These are phyloP conservation scores for Macrosiphum euphorbiae DNA, from an alignment of 2,888 invertebrate genomes.

Conservation along the genomic window DNA sequence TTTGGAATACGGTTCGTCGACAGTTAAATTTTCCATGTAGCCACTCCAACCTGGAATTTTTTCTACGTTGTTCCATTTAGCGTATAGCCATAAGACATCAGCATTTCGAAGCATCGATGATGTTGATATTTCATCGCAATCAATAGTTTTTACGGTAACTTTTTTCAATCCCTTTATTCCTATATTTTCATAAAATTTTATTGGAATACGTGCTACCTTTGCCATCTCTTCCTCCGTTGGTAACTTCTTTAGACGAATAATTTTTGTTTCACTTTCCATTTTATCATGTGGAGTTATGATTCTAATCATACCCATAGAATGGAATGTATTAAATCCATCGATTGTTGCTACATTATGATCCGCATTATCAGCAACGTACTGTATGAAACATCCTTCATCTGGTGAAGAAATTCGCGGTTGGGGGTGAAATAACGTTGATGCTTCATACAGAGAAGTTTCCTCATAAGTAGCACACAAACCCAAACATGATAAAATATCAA, in stretches of 20 bases:
- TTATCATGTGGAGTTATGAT: neutral
- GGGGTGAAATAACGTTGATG: neutral
- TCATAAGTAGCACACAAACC: neutral
- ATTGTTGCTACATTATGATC: neutral
- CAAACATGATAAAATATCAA: neutral
- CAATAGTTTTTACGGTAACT: neutral
- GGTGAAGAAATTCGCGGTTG: neutral
- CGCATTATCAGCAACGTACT: neutral
- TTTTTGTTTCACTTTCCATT: conserved; percentile 11
- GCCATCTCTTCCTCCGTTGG: neutral
- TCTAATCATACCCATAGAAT: conserved; percentile 10
- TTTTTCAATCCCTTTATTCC: conserved; percentile 11
- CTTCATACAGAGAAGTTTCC: neutral
- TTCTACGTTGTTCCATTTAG: conserved; percentile 12
- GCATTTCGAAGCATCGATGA: neutral
- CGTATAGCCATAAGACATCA: neutral
- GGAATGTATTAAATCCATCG: neutral
- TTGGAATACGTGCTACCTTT: conserved; percentile 2
- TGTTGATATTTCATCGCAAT: conserved; percentile 4
- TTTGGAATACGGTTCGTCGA: conserved; percentile 1
- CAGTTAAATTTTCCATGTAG: conserved; percentile 12
- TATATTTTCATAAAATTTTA: conserved; percentile 4
- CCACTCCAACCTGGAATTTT: neutral
- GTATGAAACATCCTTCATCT: neutral
- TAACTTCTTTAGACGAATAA: conserved; percentile 2